Evolutionary conservation across 2,113 vertebrate species (phyloP).

Genomic region (Athene cunicularia): DNA sequence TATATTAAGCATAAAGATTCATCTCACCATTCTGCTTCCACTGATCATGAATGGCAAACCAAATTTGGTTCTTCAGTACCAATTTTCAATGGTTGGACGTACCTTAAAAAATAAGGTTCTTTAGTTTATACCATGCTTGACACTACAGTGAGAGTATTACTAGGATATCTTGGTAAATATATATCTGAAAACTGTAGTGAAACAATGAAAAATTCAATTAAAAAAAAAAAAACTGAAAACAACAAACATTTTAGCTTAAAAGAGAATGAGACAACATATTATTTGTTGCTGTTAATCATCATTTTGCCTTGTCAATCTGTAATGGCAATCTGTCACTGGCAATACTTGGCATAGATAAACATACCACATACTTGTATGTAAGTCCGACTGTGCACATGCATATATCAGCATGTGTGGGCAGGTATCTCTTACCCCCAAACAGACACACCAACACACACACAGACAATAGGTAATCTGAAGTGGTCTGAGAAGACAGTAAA

Average conservation of each 20-base stretch:
- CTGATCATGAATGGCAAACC: not conserved
- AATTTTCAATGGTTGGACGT: not conserved
- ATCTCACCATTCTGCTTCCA: not conserved
- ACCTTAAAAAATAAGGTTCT: not conserved
- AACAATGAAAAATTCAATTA: not conserved
- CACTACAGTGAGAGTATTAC: not conserved
- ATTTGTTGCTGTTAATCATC: slow-evolving; percentile 8
- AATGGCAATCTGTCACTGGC: not conserved
- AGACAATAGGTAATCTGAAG: not conserved
- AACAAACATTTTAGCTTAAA: not conserved
- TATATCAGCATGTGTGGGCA: not conserved
- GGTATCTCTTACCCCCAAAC: not conserved
- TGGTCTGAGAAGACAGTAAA: not conserved
- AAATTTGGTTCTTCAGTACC: not conserved
- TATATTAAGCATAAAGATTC: not conserved
- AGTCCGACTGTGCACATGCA: not conserved
- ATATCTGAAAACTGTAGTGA: not conserved
- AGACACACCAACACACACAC: not conserved
- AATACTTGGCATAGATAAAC: not conserved
- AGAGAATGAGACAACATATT: not conserved
- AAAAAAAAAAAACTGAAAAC: not conserved
- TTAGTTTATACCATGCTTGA: not conserved
- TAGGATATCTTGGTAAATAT: not conserved
- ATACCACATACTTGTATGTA: not conserved
- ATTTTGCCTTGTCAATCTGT: not conserved